Evolutionary conservation across 1,140 invertebrate genomes (phyloP).

Genomic region (Forficula auricularia): DNA sequence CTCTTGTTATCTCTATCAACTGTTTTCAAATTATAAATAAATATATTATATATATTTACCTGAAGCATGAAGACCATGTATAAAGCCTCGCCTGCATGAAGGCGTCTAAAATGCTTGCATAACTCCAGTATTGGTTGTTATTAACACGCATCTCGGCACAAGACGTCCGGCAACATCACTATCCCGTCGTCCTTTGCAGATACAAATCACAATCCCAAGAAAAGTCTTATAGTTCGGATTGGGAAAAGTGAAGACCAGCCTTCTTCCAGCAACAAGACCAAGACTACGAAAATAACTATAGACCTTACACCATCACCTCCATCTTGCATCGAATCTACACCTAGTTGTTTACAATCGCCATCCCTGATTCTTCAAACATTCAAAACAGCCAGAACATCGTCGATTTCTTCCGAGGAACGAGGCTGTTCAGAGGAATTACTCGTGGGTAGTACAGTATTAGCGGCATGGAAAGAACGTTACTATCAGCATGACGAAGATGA

Average conservation of each 20-base stretch:
- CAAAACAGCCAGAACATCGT: constrained; percentile 25
- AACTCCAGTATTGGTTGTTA: too few relatives aligned
- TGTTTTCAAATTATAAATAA: too few relatives aligned
- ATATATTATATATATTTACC: too few relatives aligned
- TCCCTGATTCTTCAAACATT: constrained; percentile 17
- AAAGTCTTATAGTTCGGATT: too few relatives aligned
- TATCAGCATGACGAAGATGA: constrained; percentile 1
- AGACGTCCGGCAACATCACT: too few relatives aligned
- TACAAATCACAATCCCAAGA: too few relatives aligned
- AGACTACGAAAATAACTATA: constrained; percentile 27
- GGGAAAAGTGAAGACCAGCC: too few relatives aligned
- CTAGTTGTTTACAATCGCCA: constrained; percentile 5
- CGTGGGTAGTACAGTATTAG: constrained; percentile 4
- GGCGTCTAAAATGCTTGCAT: too few relatives aligned
- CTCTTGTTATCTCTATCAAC: too few relatives aligned
- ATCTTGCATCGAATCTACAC: not conserved
- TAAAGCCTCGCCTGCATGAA: not conserved
- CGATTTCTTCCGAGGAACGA: constrained; percentile 20
- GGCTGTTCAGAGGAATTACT: constrained; percentile 9
- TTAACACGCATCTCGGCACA: too few relatives aligned
- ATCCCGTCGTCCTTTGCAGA: too few relatives aligned
- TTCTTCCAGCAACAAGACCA: constrained; percentile 15
- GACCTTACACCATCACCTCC: constrained; percentile 24
- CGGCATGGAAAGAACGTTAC: not conserved
- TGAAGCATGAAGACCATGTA: constrained; percentile 13